Evolutionary conservation across 2,888 invertebrate genomes (phyloP).

Genomic region (Alloplasta piceator): DNA sequence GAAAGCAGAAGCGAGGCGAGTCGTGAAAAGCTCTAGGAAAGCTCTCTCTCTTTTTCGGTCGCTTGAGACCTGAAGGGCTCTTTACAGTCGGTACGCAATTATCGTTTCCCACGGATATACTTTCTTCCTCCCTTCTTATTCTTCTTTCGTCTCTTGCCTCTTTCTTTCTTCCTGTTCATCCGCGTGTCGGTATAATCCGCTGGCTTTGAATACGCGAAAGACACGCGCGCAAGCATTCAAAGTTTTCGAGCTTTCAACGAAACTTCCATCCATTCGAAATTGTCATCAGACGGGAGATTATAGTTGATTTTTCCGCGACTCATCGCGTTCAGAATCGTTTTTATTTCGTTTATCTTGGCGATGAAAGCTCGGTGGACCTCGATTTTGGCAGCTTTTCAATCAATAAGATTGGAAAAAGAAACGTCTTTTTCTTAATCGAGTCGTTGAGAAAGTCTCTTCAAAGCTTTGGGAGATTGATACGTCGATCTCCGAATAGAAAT

Average conservation of each 20-base stretch:
- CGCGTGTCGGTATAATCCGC: neutral
- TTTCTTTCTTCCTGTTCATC: conserved; percentile 1
- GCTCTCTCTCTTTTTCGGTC: conserved; percentile 21
- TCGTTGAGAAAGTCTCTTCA: too few relatives aligned
- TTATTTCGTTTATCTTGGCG: neutral
- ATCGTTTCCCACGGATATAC: conserved; percentile 65
- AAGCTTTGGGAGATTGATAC: too few relatives aligned
- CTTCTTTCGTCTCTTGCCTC: conserved; percentile 14
- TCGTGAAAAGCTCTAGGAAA: neutral
- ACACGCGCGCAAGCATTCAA: neutral
- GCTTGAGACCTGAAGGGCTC: conserved; percentile 52
- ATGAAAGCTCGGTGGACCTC: neutral
- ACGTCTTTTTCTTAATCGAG: too few relatives aligned
- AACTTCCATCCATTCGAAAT: conserved; percentile 7
- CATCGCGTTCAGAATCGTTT: neutral
- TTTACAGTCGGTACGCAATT: conserved; percentile 65
- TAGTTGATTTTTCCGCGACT: too few relatives aligned
- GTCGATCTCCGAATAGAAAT: too few relatives aligned
- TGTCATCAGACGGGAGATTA: too few relatives aligned
- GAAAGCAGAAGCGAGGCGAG: conserved; percentile 57
- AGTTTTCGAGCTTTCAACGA: conserved; percentile 14
- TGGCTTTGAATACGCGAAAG: conserved; percentile 10
- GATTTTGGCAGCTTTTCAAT: too few relatives aligned
- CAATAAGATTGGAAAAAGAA: too few relatives aligned
- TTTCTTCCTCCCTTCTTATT: conserved; percentile 29